Conservation (phyloP, 2,888 invertebrate species). For the Cryptus armator region DNA sequence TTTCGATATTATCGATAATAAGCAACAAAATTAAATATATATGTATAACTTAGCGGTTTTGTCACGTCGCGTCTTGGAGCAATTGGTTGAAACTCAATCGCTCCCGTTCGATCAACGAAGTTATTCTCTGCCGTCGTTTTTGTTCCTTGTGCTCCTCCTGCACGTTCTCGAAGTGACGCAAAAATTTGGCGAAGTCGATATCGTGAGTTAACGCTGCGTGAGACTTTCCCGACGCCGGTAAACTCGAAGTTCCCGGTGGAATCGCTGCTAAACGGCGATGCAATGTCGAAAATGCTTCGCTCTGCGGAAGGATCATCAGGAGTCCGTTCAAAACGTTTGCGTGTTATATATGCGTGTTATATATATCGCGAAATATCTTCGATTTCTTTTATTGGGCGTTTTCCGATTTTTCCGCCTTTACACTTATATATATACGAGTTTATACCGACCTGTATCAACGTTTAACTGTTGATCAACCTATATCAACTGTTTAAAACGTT, state of each 20-base stretch:
- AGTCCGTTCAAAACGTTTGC: slow-evolving; percentile 88
- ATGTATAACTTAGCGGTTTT: not conserved
- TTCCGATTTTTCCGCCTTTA: no score
- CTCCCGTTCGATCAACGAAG: slow-evolving; percentile 76
- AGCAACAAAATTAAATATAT: slow-evolving; percentile 6
- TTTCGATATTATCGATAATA: slow-evolving; percentile 12
- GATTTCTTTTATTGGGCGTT: no score
- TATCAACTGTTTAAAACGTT: no score
- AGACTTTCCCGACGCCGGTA: slow-evolving; percentile 19
- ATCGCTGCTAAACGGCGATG: slow-evolving; percentile 84
- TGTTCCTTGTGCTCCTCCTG: slow-evolving; percentile 91
- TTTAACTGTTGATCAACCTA: no score
- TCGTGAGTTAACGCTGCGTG: slow-evolving; percentile 59
- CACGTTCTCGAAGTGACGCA: slow-evolving; percentile 90
- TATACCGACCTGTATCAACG: no score
- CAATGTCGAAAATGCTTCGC: slow-evolving; percentile 97
- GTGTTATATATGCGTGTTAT: no score
- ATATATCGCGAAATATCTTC: no score
- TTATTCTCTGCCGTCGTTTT: slow-evolving; percentile 83
- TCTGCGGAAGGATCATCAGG: slow-evolving; percentile 98
- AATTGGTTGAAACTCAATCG: slow-evolving; percentile 17
- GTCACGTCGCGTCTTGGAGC: slow-evolving; percentile 37
- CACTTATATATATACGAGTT: no score
- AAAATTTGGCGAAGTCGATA: slow-evolving; percentile 90
- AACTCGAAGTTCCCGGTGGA: slow-evolving; percentile 73